phyloP scores from a whole-genome alignment of 2,888 invertebrate species.

The Anoplius nigerrimus region DNA sequence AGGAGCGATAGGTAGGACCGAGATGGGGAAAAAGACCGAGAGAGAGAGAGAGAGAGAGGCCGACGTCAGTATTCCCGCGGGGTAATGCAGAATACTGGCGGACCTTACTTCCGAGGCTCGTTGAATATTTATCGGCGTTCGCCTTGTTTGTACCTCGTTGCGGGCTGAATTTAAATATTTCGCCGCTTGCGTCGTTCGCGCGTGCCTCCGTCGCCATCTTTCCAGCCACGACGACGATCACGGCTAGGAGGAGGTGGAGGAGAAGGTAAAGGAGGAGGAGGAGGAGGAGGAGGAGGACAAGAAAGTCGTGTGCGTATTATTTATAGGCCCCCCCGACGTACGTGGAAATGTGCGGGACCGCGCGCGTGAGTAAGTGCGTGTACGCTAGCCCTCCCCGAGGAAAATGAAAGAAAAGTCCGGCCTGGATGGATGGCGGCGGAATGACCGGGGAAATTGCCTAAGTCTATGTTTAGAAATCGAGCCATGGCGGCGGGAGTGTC shows the following conservation, averaged over 20 bases:
- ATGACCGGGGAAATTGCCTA: too few species aligned
- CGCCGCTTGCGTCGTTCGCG: slow-evolving; percentile 39
- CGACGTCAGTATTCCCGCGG: slow-evolving; percentile 20
- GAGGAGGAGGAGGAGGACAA: too few species aligned
- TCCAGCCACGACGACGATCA: slow-evolving; percentile 1
- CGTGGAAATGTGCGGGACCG: not conserved
- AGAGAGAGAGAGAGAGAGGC: too few species aligned
- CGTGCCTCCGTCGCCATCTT: slow-evolving; percentile 38
- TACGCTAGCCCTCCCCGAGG: too few species aligned
- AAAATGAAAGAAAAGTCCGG: too few species aligned
- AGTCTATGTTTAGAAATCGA: slow-evolving; percentile 34
- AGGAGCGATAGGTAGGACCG: too few species aligned
- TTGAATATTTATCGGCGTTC: slow-evolving; percentile 58
- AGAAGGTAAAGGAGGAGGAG: too few species aligned
- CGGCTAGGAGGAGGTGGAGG: not conserved
- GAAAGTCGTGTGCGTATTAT: slow-evolving; percentile 33
- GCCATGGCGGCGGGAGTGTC: not conserved
- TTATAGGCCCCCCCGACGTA: slow-evolving; percentile 39
- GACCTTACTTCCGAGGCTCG: slow-evolving; percentile 45
- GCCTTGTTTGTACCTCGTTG: slow-evolving; percentile 55
- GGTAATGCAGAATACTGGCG: slow-evolving; percentile 23
- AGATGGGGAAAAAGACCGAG: too few species aligned
- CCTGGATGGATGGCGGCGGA: too few species aligned
- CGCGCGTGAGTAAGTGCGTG: slow-evolving; percentile 24
- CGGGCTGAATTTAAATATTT: slow-evolving; percentile 54